Conservation (phyloP, 1,140 invertebrate species). For the Condylostylus longicornis region DNA sequence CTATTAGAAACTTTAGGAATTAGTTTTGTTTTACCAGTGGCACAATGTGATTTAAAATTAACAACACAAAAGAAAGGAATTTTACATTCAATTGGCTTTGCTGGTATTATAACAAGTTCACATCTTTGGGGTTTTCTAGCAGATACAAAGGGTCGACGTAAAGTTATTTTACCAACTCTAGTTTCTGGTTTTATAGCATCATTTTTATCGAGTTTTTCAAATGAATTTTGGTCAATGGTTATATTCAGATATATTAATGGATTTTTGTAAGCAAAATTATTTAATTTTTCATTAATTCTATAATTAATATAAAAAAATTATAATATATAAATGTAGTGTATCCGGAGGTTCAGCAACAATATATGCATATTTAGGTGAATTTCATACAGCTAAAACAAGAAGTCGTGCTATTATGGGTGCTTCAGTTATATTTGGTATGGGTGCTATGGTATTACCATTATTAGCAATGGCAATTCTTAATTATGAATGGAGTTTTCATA, state of each 20-base stretch:
- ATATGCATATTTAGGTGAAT: slow-evolving; percentile 14
- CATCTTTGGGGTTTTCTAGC: slow-evolving; percentile 61
- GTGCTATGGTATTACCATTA: slow-evolving; percentile 10
- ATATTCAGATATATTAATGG: slow-evolving; percentile 12
- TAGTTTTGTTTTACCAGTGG: slow-evolving; percentile 47
- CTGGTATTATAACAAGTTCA: slow-evolving; percentile 41
- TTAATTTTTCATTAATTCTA: too few relatives aligned
- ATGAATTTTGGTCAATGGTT: slow-evolving; percentile 11
- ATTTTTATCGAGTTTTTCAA: slow-evolving; percentile 8
- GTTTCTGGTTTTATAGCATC: slow-evolving; percentile 9
- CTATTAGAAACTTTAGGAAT: slow-evolving; percentile 46
- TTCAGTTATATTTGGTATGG: slow-evolving; percentile 13
- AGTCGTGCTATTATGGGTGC: slow-evolving; percentile 13
- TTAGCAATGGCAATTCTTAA: slow-evolving; percentile 12
- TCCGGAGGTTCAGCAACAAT: slow-evolving; percentile 12
- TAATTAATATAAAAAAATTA: too few relatives aligned
- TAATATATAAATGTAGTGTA: too few relatives aligned
- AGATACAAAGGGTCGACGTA: slow-evolving; percentile 52
- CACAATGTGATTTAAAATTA: slow-evolving; percentile 48
- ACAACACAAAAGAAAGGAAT: slow-evolving; percentile 42
- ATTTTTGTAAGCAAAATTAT: slow-evolving; percentile 10
- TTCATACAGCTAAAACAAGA: slow-evolving; percentile 10
- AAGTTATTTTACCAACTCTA: slow-evolving; percentile 38
- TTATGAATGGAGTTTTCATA: slow-evolving; percentile 9
- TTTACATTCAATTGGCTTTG: slow-evolving; percentile 22